Percentiles rank a stretch among this genome's conserved stretches.
phyloP scores from a whole-genome alignment of 2,888 invertebrate species.

The Smittia aterrima region DNA sequence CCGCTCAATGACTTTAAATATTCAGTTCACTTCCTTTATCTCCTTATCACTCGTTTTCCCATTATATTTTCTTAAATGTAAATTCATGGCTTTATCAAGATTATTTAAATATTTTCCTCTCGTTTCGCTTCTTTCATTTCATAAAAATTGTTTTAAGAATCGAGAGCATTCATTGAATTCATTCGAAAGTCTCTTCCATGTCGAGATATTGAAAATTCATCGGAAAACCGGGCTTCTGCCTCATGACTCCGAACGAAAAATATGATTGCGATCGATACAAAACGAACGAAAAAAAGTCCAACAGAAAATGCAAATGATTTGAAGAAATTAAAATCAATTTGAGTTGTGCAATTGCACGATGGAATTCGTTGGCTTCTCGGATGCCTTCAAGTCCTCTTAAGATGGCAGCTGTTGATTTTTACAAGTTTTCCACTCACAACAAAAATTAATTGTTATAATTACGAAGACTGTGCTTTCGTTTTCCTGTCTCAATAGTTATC shows the following conservation, averaged over 20 bases:
- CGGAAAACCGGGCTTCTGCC: neutral
- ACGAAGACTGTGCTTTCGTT: constrained; percentile 1
- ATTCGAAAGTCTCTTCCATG: neutral
- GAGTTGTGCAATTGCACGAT: neutral
- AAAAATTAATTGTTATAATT: constrained; percentile 3
- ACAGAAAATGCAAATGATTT: constrained; percentile 5
- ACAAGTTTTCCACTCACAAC: constrained; percentile 1
- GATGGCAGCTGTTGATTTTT: neutral
- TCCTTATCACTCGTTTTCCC: constrained; percentile 17
- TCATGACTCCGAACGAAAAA: constrained; percentile 14
- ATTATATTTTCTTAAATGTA: constrained; percentile 27
- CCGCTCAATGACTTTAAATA: neutral
- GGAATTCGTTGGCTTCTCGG: neutral
- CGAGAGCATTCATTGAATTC: constrained; percentile 6
- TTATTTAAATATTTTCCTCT: constrained; percentile 12
- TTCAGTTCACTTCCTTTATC: constrained; percentile 6
- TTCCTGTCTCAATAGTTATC: constrained; percentile 7
- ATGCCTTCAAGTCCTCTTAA: neutral
- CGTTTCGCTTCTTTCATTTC: constrained; percentile 4
- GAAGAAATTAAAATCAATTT: constrained; percentile 16
- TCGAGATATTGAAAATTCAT: neutral
- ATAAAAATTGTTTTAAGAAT: constrained; percentile 14
- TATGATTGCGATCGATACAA: constrained; percentile 9
- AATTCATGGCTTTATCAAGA: constrained; percentile 25
- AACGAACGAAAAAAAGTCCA: neutral